These are phyloP conservation scores for Hylomyscus alleni DNA, from an alignment of 2,797 vertebrate genomes.

Conservation along the genomic window DNA sequence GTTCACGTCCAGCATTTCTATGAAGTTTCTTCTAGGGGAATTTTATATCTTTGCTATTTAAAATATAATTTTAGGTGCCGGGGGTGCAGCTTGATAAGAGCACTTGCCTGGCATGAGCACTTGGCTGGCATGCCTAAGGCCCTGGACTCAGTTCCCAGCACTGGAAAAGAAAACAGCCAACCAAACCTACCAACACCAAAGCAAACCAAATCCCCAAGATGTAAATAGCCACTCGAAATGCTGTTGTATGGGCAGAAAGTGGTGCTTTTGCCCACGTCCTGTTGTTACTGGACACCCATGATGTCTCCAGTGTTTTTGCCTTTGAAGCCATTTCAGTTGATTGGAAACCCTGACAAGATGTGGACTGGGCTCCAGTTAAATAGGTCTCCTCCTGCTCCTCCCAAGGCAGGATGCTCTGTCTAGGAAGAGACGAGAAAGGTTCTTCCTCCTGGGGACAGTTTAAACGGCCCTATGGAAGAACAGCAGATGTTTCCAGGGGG, in stretches of 20 bases:
- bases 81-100: background rate
- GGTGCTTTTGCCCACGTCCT: background rate
- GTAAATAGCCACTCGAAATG: slow-evolving; percentile 11
- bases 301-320: background rate
- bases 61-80: slow-evolving; percentile 23
- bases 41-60: slow-evolving; percentile 44
- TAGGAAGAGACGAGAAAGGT: slow-evolving; percentile 59
- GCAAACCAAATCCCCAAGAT: background rate
- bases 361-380: slow-evolving; percentile 20
- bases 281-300: background rate
- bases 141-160: background rate
- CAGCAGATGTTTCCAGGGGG: slow-evolving; percentile 46
- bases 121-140: background rate
- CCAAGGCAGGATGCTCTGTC: background rate
- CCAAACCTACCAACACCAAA: background rate
- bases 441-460: background rate
- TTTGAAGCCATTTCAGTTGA: slow-evolving; percentile 46
- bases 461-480: slow-evolving; percentile 57
- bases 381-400: background rate
- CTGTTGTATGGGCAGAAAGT: background rate
- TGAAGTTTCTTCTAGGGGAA: background rate
- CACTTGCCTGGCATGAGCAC: no score
- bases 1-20: background rate
- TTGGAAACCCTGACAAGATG: background rate
- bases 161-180: background rate